phyloP scores from a whole-genome alignment of 2,113 vertebrate species.

The Siphamia tubifer region DNA sequence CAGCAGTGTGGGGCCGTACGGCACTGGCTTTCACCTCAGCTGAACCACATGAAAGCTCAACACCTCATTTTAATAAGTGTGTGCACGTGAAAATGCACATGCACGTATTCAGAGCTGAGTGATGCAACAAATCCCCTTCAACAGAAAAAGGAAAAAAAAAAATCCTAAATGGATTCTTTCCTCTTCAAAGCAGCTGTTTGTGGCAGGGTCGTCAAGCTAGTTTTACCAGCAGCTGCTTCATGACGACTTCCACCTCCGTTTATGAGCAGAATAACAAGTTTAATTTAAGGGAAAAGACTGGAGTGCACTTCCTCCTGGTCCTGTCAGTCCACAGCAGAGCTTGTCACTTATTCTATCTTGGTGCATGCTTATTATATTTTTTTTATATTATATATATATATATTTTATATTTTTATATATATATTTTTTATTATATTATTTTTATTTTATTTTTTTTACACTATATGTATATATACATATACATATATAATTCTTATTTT shows the following conservation, averaged over 20 bases:
- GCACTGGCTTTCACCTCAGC: constrained; percentile 41
- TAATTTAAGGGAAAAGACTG: neutral
- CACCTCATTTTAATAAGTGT: constrained; percentile 33
- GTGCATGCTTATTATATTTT: no score
- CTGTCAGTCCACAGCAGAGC: no score
- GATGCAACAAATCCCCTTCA: neutral
- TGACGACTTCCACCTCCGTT: neutral
- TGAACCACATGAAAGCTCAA: constrained; percentile 42
- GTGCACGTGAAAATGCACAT: neutral
- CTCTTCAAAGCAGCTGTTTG: neutral
- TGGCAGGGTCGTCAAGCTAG: neutral
- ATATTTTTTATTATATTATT: no score
- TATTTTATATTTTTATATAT: no score
- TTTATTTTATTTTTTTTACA: no score
- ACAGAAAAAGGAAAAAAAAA: no score
- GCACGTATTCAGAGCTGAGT: neutral
- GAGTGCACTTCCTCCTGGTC: neutral
- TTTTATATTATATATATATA: no score
- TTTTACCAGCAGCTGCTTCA: neutral
- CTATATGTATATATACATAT: no score
- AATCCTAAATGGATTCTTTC: neutral
- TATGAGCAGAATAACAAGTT: neutral
- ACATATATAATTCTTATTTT: no score
- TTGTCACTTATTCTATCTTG: no score
- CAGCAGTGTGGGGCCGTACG: constrained; percentile 27